Conservation (phyloP, 2,113 vertebrate genomes). For the Panthera uncia region DNA sequence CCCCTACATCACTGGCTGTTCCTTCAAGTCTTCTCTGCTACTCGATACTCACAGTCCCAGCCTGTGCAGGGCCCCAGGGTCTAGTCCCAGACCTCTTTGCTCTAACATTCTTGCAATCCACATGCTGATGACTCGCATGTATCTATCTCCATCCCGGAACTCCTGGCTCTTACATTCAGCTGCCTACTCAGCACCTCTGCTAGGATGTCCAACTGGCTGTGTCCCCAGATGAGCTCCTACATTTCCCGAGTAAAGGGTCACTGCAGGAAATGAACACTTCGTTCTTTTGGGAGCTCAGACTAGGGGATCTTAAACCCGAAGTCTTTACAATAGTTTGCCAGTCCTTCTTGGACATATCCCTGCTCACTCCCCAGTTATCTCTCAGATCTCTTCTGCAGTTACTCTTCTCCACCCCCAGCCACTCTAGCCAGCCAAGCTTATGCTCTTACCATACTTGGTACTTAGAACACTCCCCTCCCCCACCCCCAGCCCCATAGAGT, state of each 20-base stretch:
- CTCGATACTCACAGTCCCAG: not conserved
- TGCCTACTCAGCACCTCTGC: not conserved
- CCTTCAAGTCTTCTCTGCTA: not conserved
- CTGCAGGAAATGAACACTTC: not conserved
- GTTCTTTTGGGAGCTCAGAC: not conserved
- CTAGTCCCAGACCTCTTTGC: not conserved
- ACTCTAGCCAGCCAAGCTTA: not conserved
- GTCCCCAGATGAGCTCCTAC: not conserved
- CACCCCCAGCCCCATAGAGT: fast-evolving
- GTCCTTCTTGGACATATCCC: not conserved
- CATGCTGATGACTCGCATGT: not conserved
- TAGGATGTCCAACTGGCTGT: not conserved
- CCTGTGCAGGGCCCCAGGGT: not conserved
- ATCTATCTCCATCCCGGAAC: not conserved
- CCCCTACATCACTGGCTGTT: not conserved
- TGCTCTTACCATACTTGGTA: not conserved
- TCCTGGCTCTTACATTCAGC: not conserved
- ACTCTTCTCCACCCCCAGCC: not conserved
- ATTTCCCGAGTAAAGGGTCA: not conserved
- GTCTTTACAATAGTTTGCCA: not conserved
- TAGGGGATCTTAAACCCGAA: not conserved
- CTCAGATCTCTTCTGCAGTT: not conserved
- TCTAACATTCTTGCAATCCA: not conserved
- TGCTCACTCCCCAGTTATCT: not conserved
- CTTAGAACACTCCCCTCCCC: not conserved